phyloP scores from a whole-genome alignment of 2,797 vertebrate genomes.

The Okamejei kenojei region DNA sequence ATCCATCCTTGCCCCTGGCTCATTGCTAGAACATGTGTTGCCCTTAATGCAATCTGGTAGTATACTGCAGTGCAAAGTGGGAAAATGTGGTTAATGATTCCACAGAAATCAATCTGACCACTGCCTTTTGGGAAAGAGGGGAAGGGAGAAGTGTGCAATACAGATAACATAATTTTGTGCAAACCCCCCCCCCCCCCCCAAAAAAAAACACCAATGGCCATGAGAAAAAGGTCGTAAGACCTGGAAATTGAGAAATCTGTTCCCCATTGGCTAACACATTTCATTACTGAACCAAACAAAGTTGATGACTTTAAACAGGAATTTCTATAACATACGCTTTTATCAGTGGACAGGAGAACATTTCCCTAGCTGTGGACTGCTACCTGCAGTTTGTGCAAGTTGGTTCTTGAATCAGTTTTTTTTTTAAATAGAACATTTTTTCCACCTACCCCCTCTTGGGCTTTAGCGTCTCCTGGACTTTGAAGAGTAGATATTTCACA shows the following conservation, averaged over 20 bases:
- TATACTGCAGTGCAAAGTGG: neutral
- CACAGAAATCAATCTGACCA: neutral
- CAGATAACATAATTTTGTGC: no score
- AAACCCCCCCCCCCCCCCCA: no score
- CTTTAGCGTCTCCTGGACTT: slow-evolving; percentile 65
- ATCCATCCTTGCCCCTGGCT: no score
- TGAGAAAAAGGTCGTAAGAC: neutral
- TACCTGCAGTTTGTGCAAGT: neutral
- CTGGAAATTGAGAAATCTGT: neutral
- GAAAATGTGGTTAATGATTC: neutral
- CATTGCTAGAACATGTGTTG: neutral
- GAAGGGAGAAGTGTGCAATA: no score
- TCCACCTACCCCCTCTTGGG: slow-evolving; percentile 68
- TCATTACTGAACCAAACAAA: neutral
- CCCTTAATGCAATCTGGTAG: neutral
- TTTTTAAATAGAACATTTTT: neutral
- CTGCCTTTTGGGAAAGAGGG: neutral
- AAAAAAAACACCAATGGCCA: no score
- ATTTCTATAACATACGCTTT: neutral
- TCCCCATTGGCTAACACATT: neutral
- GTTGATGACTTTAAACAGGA: neutral
- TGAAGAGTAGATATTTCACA: slow-evolving; percentile 70
- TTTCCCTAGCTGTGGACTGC: neutral
- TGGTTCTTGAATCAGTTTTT: neutral
- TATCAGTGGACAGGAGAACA: neutral